A percentile compares a stretch with the other conserved stretches of the same genome.
These are phyloP conservation scores for Acutogordius australiensis DNA, from an alignment of 2,888 invertebrate genomes.

Conservation along the genomic window DNA sequence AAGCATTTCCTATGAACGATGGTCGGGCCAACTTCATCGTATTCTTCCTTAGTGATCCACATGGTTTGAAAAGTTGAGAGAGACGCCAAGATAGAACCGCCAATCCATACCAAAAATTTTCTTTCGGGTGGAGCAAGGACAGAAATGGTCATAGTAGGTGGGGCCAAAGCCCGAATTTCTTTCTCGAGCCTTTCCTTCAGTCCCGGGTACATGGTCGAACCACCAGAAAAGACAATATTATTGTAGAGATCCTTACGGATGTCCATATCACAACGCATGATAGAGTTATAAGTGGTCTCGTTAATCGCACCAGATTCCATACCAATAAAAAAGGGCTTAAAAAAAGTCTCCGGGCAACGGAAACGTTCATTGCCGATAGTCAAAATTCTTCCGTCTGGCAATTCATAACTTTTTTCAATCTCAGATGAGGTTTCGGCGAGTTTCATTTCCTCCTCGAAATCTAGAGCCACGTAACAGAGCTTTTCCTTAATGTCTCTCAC, in stretches of 20 bases:
- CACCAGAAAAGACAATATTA: conserved; percentile 20
- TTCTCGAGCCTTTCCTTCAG: conserved; percentile 17
- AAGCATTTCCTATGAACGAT: conserved; percentile 18
- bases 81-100: too few species aligned
- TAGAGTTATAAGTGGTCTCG: conserved; percentile 21
- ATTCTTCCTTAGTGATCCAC: conserved; percentile 17
- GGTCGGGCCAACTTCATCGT: conserved; percentile 17
- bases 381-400: too few species aligned
- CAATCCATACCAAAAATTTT: conserved; percentile 21
- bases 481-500: conserved; percentile 71
- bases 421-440: conserved; percentile 56
- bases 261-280: conserved; percentile 23
- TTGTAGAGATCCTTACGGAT: conserved; percentile 20
- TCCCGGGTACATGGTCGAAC: conserved; percentile 19
- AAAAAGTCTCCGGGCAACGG: conserved; percentile 16
- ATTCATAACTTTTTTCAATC: conserved; percentile 53
- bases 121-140: conserved; percentile 20
- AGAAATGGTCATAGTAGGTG: conserved; percentile 19
- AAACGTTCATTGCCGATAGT: too few species aligned
- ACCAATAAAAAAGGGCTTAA: conserved; percentile 16
- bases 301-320: conserved; percentile 18
- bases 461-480: conserved; percentile 57
- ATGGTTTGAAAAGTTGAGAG: conserved; percentile 17
- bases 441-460: conserved; percentile 64
- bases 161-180: conserved; percentile 19